These are phyloP conservation scores for Dynastes maya DNA, from an alignment of 2,888 invertebrate genomes.

Conservation along the genomic window DNA sequence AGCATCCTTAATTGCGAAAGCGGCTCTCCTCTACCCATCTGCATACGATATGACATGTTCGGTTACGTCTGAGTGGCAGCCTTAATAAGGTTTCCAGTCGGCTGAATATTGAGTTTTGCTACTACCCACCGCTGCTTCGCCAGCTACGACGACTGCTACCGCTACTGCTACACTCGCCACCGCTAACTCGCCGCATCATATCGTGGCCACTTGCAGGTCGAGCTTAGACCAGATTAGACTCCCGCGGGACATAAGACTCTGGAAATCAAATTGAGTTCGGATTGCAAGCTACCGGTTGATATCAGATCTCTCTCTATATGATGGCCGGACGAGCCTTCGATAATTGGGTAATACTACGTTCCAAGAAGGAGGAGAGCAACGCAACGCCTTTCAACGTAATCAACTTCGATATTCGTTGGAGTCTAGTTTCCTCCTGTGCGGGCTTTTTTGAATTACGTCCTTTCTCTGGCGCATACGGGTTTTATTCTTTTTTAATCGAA, in stretches of 20 bases:
- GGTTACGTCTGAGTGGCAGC: slow-evolving; percentile 69
- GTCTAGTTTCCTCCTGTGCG: neutral
- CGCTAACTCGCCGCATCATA: slow-evolving; percentile 65
- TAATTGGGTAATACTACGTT: slow-evolving; percentile 59
- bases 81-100: slow-evolving; percentile 72
- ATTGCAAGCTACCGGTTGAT: slow-evolving; percentile 67
- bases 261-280: slow-evolving; percentile 72
- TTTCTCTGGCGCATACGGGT: no score
- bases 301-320: slow-evolving; percentile 62
- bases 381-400: slow-evolving; percentile 41
- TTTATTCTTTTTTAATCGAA: no score
- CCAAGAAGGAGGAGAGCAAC: slow-evolving; percentile 36
- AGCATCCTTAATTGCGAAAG: slow-evolving; percentile 63
- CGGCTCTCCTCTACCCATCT: slow-evolving; percentile 63
- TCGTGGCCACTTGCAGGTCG: slow-evolving; percentile 70
- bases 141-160: slow-evolving; percentile 27
- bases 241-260: slow-evolving; percentile 67
- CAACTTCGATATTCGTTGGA: slow-evolving; percentile 14
- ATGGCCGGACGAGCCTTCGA: slow-evolving; percentile 61
- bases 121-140: slow-evolving; percentile 28
- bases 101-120: slow-evolving; percentile 71
- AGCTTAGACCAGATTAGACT: slow-evolving; percentile 70
- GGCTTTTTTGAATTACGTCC: no score
- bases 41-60: slow-evolving; percentile 66
- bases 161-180: slow-evolving; percentile 48